Base-by-base conservation (phyloP, 2,113 vertebrate species). In the Nothocercus julius region DNA sequence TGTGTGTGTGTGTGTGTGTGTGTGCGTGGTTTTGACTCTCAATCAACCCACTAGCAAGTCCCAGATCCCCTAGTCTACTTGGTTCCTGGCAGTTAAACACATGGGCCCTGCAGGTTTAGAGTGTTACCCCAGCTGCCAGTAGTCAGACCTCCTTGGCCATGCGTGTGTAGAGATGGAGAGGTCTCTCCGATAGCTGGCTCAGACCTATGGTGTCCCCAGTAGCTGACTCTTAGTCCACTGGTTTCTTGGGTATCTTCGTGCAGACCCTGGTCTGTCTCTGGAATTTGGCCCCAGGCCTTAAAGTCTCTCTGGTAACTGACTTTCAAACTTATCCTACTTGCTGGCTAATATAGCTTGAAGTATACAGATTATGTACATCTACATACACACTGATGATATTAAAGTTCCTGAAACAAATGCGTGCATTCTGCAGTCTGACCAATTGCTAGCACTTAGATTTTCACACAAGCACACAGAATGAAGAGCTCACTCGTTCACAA, bases 51-150 rank as follows among this genome's bases (percentile, higher is more conserved):
- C 21, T 18, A 64, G 3, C 34, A 69, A 24, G 5, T 79, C 28
- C 0, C 1, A 51, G 73, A 45, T 69, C 16, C 21, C 4, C 18
- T 9, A 18, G 7, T 72, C 9, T 61, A 3, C 3, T 8, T 38
- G 18, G 32, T 1, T 87, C 15, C 9, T 66, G 45, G 7, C 9
- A 17, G 9, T 25, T 32, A 11, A n/a, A 53, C 11, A 2, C n/a
- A 30, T 1, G 66, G 61, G 30, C 13, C 18, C 1, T 0, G 8
- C 77, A 18, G 13, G 6, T 70, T 62, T 92, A 3, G 32, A 34
- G 30, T 19, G 6, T 25, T 12, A 6, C 3, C 53, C 4, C 21
- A 32, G 18, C 15, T 82, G 61, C 34, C 5, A 3, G 54, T 30
- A 17, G 12, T 78, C 7, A 47, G 51, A 38, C 14, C 3, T 69